A percentile compares a stretch with the other conserved stretches of the same genome.
These are phyloP conservation scores for Drosophila falleni DNA, from an alignment of 2,888 invertebrate genomes.

Conservation along the genomic window DNA sequence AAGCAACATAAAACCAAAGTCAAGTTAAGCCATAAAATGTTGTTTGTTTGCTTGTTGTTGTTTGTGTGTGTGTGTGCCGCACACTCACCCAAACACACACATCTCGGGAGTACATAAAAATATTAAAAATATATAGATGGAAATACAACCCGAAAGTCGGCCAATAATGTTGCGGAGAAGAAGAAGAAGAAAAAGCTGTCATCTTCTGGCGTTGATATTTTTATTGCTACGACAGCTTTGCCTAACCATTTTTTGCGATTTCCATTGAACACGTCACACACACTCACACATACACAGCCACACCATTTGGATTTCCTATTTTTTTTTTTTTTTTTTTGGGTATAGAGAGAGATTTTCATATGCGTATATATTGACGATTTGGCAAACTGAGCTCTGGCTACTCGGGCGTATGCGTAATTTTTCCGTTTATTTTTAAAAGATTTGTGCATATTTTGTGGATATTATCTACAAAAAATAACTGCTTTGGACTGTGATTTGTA, in stretches of 20 bases:
- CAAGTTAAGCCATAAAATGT: conserved; percentile 73
- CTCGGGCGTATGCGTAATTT: conserved; percentile 63
- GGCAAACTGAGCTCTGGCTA: conserved; percentile 25
- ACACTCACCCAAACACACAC: background rate
- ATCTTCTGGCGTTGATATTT: conserved; percentile 71
- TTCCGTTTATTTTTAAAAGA: conserved; percentile 45
- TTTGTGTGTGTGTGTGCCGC: background rate
- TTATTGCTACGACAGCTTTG: conserved; percentile 64
- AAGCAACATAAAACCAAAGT: conserved; percentile 54
- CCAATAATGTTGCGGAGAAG: conserved; percentile 51
- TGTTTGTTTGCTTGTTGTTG: conserved; percentile 45
- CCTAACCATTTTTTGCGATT: conserved; percentile 29
- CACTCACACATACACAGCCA: conserved; percentile 24
- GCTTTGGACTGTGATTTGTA: conserved; percentile 28
- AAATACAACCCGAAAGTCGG: conserved; percentile 17
- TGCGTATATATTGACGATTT: conserved; percentile 50
- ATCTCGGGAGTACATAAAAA: conserved; percentile 64
- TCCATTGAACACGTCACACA: conserved; percentile 23
- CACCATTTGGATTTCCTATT: conserved; percentile 43
- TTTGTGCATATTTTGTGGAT: conserved; percentile 38
- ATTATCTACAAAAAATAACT: conserved; percentile 2
- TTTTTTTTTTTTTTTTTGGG: conserved; percentile 18
- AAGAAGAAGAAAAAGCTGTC: conserved; percentile 10
- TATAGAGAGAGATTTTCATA: conserved; percentile 7
- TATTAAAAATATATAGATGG: conserved; percentile 60